Conservation (phyloP, 2,113 vertebrate genomes). For the Nothoprocta perdicaria region DNA sequence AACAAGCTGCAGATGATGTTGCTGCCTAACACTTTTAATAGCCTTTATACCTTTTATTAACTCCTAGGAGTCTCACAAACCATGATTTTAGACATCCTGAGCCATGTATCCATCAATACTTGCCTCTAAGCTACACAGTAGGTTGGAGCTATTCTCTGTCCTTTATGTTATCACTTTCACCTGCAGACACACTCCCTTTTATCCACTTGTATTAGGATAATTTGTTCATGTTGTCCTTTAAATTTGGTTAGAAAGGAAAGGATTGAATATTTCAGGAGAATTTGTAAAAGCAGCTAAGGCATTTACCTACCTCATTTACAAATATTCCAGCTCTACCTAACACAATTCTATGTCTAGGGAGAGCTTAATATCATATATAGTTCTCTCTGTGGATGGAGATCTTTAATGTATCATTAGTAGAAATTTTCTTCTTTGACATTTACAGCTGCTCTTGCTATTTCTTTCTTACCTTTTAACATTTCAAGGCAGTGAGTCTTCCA, state of each 20-base stretch:
- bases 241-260: slow-evolving; percentile 25
- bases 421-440: slow-evolving; percentile 5
- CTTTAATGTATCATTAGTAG: background rate
- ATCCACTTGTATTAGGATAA: background rate
- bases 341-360: background rate
- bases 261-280: background rate
- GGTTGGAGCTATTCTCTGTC: background rate
- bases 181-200: background rate
- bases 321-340: background rate
- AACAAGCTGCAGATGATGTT: background rate
- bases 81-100: background rate
- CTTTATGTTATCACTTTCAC: background rate
- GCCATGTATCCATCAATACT: background rate
- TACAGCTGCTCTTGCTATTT: slow-evolving; percentile 33
- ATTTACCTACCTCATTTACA: background rate
- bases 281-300: slow-evolving; percentile 8
- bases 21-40: background rate
- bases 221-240: background rate
- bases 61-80: background rate
- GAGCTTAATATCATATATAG: background rate
- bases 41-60: background rate
- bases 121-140: background rate
- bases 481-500: slow-evolving; percentile 4
- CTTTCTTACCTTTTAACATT: slow-evolving; percentile 12
- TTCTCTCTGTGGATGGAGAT: background rate